A percentile compares a stretch with the other conserved stretches of the same genome.
Evolutionary conservation across 1,140 invertebrate genomes (phyloP).

Genomic region (Sitobion miscanthi): DNA sequence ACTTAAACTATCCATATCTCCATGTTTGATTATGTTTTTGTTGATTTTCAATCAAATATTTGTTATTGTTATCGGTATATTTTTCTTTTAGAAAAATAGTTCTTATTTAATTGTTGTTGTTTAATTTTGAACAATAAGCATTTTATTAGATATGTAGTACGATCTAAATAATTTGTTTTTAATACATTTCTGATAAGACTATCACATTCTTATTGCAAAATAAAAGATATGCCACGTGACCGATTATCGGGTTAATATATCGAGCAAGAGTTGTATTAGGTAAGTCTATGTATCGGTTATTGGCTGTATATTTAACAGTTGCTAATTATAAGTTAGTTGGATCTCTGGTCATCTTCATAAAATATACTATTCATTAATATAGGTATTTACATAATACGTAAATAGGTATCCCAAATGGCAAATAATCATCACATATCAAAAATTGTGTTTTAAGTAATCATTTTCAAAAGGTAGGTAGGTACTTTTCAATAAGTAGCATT

Average conservation of each 20-base stretch:
- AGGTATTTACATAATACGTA: not conserved
- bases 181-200: not conserved
- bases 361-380: not conserved
- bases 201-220: not conserved
- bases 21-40: not conserved
- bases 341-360: not conserved
- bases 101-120: not conserved
- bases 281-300: not conserved
- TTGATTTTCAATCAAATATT: not conserved
- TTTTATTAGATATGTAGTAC: not conserved
- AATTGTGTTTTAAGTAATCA: not conserved
- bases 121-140: conserved; percentile 10
- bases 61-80: not conserved
- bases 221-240: not conserved
- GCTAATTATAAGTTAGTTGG: not conserved
- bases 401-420: not conserved
- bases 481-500: not conserved
- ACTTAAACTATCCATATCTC: not conserved
- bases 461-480: not conserved
- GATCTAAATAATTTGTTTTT: not conserved
- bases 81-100: not conserved
- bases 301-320: not conserved
- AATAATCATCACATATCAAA: not conserved
- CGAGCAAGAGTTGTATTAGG: not conserved
- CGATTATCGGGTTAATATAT: not conserved